Conservation (phyloP, 2,113 vertebrate species). For the Gopherus evgoodei region DNA sequence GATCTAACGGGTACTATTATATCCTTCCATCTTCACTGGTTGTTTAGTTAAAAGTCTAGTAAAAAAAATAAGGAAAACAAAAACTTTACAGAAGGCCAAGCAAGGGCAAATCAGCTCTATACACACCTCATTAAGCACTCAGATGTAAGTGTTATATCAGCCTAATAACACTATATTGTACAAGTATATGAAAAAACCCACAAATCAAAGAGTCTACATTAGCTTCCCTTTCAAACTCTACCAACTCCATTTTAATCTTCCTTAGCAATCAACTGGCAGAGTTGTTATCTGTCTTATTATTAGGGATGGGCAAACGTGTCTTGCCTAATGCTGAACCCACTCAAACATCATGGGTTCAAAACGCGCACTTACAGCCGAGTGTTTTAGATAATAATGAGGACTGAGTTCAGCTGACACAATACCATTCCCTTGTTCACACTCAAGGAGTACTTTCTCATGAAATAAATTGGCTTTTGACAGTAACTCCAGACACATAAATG, state of each 20-base stretch:
- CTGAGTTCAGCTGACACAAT: neutral
- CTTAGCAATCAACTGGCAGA: neutral
- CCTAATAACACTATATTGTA: neutral
- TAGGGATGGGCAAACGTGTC: neutral
- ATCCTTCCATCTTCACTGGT: neutral
- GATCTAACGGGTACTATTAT: accelerated
- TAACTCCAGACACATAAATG: neutral
- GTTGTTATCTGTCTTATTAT: neutral
- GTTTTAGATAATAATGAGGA: neutral
- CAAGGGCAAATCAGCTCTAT: neutral
- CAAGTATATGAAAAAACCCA: neutral
- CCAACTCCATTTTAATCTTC: neutral
- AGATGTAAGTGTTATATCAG: neutral
- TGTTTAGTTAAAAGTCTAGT: neutral
- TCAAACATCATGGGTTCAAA: neutral
- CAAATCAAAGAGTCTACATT: neutral
- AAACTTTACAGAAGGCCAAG: neutral
- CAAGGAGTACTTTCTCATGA: neutral
- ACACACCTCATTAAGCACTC: neutral
- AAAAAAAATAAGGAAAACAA: neutral
- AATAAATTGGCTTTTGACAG: neutral
- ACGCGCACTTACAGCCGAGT: neutral
- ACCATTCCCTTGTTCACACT: neutral
- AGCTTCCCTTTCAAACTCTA: neutral
- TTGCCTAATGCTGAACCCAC: neutral